Evolutionary conservation across 2,113 vertebrate genomes (phyloP).

Genomic region (Corythornis madagascariensis): DNA sequence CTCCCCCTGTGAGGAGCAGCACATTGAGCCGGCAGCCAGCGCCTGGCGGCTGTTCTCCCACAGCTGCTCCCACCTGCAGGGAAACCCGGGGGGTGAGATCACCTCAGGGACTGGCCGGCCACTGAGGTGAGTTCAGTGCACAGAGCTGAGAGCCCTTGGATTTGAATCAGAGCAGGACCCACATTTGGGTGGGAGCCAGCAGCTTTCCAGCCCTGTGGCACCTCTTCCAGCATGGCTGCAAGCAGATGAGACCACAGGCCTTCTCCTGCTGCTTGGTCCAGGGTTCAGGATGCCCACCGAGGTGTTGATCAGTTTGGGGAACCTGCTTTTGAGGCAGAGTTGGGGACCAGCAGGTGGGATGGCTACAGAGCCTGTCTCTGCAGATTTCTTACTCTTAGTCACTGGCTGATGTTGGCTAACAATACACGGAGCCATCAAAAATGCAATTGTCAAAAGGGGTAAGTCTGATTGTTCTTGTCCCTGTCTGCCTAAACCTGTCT

Average conservation of each 20-base stretch:
- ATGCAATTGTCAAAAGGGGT: background rate
- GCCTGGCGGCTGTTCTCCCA: background rate
- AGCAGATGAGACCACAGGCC: background rate
- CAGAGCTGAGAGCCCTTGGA: background rate
- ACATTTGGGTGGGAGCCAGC: background rate
- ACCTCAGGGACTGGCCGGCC: rapidly evolving
- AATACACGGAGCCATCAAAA: background rate
- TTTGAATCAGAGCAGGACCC: background rate
- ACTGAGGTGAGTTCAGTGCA: rapidly evolving
- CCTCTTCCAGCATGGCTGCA: background rate
- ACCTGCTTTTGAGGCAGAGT: background rate
- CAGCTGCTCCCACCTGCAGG: background rate
- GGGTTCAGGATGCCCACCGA: background rate
- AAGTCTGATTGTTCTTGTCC: conserved; percentile 25
- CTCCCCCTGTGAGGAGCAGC: rapidly evolving
- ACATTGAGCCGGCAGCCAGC: rapidly evolving
- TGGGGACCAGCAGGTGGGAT: background rate
- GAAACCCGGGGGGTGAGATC: background rate
- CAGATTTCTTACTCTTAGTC: background rate
- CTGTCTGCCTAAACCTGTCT: conserved; percentile 24
- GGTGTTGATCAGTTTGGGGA: background rate
- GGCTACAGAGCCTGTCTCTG: background rate
- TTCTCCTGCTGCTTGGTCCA: background rate
- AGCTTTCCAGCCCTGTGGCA: background rate
- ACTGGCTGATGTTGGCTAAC: background rate